phyloP scores from a whole-genome alignment of 2,797 vertebrate species.

The Gambusia yucatana region DNA sequence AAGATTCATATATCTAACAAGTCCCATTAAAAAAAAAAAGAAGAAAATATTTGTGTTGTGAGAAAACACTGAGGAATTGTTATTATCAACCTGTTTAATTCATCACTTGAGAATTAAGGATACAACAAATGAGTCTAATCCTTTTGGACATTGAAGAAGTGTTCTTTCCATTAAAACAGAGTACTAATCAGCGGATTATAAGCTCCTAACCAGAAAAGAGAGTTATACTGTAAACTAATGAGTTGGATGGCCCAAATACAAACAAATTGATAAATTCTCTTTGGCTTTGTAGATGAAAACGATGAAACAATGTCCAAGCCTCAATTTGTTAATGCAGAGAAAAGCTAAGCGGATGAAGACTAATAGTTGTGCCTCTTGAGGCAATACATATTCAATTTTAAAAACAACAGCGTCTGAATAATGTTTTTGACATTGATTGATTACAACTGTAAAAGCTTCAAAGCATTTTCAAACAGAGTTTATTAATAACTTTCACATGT shows the following conservation, averaged over 20 bases:
- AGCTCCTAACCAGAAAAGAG: neutral
- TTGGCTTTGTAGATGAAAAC: neutral
- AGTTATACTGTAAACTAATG: neutral
- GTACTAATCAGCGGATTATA: neutral
- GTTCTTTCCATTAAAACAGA: neutral
- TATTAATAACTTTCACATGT: neutral
- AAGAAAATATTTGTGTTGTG: neutral
- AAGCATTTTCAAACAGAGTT: neutral
- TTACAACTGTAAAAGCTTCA: neutral
- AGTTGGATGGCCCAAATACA: neutral
- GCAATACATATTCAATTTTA: neutral
- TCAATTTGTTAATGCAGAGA: neutral
- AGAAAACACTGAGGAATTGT: neutral
- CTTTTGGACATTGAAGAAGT: neutral
- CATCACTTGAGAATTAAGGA: neutral
- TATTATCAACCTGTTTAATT: neutral
- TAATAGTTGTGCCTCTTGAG: neutral
- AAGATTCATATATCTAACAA: neutral
- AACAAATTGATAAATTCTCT: neutral
- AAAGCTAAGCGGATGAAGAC: neutral
- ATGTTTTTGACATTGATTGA: conserved; percentile 1
- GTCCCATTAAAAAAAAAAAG: neutral
- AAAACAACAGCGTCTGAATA: neutral
- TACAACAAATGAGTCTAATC: neutral
- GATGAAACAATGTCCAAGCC: neutral